Conservation (phyloP, 2,113 vertebrate genomes). For the Trichomycterus rosablanca region DNA sequence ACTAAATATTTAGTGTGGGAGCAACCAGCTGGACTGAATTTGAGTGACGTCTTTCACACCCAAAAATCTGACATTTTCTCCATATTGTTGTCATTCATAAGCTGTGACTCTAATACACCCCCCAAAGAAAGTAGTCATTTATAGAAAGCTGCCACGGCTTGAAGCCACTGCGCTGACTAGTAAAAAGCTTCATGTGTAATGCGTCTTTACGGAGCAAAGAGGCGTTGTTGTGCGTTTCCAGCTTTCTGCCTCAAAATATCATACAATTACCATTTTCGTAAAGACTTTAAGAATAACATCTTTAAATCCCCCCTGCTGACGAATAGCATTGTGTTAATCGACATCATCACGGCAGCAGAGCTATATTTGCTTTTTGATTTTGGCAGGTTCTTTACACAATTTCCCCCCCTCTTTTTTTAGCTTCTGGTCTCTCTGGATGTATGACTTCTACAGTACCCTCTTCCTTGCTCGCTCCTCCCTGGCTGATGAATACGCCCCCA, state of each 20-base stretch:
- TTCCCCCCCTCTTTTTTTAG: slow-evolving; percentile 45
- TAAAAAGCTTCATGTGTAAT: background rate
- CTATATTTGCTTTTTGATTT: slow-evolving; percentile 68
- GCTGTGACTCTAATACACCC: slow-evolving; percentile 37
- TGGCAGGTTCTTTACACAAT: slow-evolving; percentile 62
- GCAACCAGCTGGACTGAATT: background rate
- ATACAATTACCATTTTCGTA: slow-evolving; percentile 27
- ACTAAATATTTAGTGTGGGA: background rate
- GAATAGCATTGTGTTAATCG: slow-evolving; percentile 61
- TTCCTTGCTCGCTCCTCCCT: slow-evolving; percentile 44
- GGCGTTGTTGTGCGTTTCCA: background rate
- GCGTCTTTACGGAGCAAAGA: background rate
- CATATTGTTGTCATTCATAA: slow-evolving; percentile 40
- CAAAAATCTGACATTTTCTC: slow-evolving; percentile 47
- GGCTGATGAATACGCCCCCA: slow-evolving; percentile 59
- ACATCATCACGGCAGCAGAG: slow-evolving; percentile 55
- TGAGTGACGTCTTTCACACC: slow-evolving; percentile 41
- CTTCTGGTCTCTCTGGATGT: slow-evolving; percentile 53
- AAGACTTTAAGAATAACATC: slow-evolving; percentile 26
- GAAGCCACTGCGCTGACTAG: background rate
- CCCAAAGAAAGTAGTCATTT: slow-evolving; percentile 31
- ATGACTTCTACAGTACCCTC: slow-evolving; percentile 50
- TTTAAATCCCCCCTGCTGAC: slow-evolving; percentile 66
- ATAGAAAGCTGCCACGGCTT: background rate
- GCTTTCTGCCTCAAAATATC: slow-evolving; percentile 11